These are phyloP conservation scores for Caprella mutica DNA, from an alignment of 2,888 invertebrate genomes.

Conservation along the genomic window DNA sequence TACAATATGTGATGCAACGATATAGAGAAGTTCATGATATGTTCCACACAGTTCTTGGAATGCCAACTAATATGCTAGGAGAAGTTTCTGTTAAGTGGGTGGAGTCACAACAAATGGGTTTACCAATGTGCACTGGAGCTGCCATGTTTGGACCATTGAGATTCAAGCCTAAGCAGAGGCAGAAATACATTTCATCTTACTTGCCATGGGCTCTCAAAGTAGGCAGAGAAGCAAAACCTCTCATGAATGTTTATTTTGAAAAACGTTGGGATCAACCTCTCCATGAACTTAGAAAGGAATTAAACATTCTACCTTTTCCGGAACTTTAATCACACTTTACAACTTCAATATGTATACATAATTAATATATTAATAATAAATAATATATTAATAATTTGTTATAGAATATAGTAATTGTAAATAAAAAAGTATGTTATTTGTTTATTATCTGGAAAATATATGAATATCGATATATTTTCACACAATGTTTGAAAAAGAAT, in stretches of 20 bases:
- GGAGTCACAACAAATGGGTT: constrained; percentile 83
- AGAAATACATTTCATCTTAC: constrained; percentile 61
- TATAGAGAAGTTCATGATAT: constrained; percentile 96
- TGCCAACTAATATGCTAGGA: constrained; percentile 85
- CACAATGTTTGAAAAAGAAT: too few relatives aligned
- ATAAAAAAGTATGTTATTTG: too few relatives aligned
- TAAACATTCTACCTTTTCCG: constrained; percentile 55
- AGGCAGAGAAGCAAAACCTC: constrained; percentile 60
- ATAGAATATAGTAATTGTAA: too few relatives aligned
- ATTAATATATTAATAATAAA: too few relatives aligned
- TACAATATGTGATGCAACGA: constrained; percentile 93
- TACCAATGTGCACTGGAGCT: constrained; percentile 92
- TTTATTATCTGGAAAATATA: too few relatives aligned
- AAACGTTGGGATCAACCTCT: constrained; percentile 84
- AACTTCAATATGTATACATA: too few relatives aligned
- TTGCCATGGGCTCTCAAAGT: constrained; percentile 77
- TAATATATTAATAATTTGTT: too few relatives aligned
- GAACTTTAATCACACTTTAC: too few relatives aligned
- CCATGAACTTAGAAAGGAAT: constrained; percentile 63
- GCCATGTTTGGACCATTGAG: constrained; percentile 84
- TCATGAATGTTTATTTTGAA: constrained; percentile 84
- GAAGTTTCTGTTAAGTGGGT: constrained; percentile 95
- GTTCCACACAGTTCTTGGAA: constrained; percentile 75
- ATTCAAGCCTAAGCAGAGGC: constrained; percentile 54
- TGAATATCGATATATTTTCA: too few relatives aligned